These are phyloP conservation scores for Diachasma alloeum DNA, from an alignment of 1,140 invertebrate species.

Conservation along the genomic window DNA sequence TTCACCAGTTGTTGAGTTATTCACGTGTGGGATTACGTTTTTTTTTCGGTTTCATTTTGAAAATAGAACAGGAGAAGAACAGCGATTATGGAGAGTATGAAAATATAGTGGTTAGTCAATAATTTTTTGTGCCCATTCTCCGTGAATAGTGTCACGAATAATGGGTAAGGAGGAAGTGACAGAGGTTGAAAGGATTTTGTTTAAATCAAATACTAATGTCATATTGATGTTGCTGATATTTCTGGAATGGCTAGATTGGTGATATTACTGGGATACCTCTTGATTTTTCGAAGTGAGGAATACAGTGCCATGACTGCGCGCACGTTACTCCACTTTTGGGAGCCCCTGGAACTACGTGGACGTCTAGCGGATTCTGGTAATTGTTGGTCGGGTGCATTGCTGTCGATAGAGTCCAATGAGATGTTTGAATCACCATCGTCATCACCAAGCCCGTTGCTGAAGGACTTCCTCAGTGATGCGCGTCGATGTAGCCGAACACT, in stretches of 20 bases:
- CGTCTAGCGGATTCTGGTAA: constrained; percentile 43
- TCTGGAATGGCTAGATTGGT: neutral
- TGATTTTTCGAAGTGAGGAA: constrained; percentile 85
- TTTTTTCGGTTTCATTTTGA: too few relatives aligned
- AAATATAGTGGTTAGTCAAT: neutral
- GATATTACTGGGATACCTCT: constrained; percentile 71
- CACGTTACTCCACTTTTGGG: constrained; percentile 85
- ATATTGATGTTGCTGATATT: neutral
- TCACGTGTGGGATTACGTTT: neutral
- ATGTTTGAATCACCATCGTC: constrained; percentile 42
- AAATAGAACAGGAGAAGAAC: neutral
- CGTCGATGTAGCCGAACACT: constrained; percentile 40
- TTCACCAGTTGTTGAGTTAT: neutral
- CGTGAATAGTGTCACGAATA: neutral
- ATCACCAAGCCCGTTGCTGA: constrained; percentile 32
- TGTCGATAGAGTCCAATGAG: constrained; percentile 55
- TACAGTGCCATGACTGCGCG: constrained; percentile 86
- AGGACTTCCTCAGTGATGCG: constrained; percentile 44
- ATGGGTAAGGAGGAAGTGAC: neutral
- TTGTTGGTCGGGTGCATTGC: constrained; percentile 44
- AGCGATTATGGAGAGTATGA: neutral
- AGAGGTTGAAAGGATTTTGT: neutral
- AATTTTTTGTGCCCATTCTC: neutral
- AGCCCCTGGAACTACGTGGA: constrained; percentile 67
- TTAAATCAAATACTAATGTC: neutral